Conservation (phyloP, 2,797 vertebrate species). For the Xyrichtys novacula region DNA sequence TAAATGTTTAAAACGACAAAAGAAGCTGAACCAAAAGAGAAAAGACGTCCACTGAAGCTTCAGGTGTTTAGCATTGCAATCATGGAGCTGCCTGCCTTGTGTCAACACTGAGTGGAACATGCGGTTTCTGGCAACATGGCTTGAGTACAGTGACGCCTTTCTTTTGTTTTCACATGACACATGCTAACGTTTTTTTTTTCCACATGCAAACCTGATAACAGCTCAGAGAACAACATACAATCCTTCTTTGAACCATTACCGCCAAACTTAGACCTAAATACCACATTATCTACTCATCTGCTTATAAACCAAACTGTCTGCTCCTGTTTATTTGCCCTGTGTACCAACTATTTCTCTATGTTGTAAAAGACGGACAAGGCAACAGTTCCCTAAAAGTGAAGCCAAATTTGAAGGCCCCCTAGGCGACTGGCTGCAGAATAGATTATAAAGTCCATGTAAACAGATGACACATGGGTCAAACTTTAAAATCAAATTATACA, state of each 20-base stretch:
- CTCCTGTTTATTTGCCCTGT: no score
- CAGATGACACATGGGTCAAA: no score
- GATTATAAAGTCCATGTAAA: no score
- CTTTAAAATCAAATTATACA: no score
- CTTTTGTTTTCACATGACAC: constrained; percentile 59
- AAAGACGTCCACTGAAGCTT: constrained; percentile 12
- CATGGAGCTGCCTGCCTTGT: constrained; percentile 36
- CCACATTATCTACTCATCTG: no score
- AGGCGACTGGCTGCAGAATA: no score
- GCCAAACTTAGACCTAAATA: no score
- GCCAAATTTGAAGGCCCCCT: no score
- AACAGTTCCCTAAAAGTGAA: no score
- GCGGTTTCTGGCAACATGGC: constrained; percentile 38
- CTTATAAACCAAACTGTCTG: no score
- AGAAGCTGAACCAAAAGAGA: not conserved
- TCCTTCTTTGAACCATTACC: not conserved
- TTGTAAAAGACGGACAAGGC: no score
- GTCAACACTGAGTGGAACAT: constrained; percentile 48
- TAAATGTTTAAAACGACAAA: constrained; percentile 4
- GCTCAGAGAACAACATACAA: not conserved
- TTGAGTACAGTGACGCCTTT: not conserved
- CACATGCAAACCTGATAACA: not conserved
- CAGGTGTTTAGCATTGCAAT: constrained; percentile 12
- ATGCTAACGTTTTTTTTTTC: constrained; percentile 10
- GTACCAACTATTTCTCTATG: no score